A percentile compares a stretch with the other conserved stretches of the same genome.
Evolutionary conservation across 2,888 invertebrate species (phyloP).

Genomic region (Mythimna lalbum): DNA sequence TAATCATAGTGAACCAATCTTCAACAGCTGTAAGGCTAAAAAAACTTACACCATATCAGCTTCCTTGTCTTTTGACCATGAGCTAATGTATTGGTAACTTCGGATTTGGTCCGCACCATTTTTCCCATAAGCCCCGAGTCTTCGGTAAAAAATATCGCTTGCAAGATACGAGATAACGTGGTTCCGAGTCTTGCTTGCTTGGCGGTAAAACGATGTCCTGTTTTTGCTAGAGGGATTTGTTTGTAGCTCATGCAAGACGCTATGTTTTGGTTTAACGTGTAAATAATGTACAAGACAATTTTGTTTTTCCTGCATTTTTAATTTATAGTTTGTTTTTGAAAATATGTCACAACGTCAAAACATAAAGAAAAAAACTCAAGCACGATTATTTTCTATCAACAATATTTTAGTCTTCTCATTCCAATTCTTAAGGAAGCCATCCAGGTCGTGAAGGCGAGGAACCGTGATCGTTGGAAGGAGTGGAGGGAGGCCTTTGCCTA

Average conservation of each 20-base stretch:
- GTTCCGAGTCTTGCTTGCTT: slow-evolving; percentile 19
- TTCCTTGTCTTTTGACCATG: slow-evolving; percentile 31
- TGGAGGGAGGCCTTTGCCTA: no score
- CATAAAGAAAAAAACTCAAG: background rate
- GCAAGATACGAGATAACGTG: slow-evolving; percentile 55
- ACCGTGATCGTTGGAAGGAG: no score
- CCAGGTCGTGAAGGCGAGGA: no score
- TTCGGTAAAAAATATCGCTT: slow-evolving; percentile 69
- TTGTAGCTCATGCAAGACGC: background rate
- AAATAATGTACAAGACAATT: background rate
- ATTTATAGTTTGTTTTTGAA: no score
- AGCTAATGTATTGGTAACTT: slow-evolving; percentile 43
- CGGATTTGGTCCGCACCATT: slow-evolving; percentile 56
- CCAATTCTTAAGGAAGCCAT: no score
- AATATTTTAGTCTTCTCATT: no score
- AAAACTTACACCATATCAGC: slow-evolving; percentile 33
- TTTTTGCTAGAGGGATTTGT: slow-evolving; percentile 38
- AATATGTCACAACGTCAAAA: background rate
- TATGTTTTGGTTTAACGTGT: background rate
- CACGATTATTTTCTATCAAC: no score
- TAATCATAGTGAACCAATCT: slow-evolving; percentile 30
- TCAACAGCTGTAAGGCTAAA: slow-evolving; percentile 21
- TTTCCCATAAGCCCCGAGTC: slow-evolving; percentile 62
- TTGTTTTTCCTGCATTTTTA: background rate
- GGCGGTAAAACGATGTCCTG: slow-evolving; percentile 32